Base-by-base conservation (phyloP, 2,888 invertebrate species). In the Leptopterna dolabrata region DNA sequence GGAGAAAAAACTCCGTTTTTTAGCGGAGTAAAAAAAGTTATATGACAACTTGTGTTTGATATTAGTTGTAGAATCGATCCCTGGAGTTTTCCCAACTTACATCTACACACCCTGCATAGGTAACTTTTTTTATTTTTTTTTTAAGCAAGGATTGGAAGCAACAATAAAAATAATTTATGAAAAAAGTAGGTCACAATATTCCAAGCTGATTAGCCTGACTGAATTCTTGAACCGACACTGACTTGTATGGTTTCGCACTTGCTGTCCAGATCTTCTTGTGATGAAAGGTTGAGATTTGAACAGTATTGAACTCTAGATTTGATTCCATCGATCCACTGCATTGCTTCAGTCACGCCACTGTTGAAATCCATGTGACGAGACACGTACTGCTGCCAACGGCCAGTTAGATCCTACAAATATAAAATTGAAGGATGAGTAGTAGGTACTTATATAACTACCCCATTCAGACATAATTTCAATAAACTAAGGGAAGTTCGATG, bases 331-430 rank as follows among this genome's bases (percentile, higher is more conserved):
- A 98, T 93, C 97, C 97, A 98, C 88, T 95, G 94, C 4, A 94
- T 94, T 89, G 96, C 97, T 90, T 97, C 96, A 0, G 95, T 94
- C 0, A 97, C 93, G 90, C 95, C 95, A 89, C 95, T 95, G 84
- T 97, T 95, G 90, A 97, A 97, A 90, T 97, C 97, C 92, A 97
- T 96, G 91, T 98, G 97, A 41, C 95, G 95, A 73, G 94, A 94
- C 0, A 97, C 97, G 91, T 97, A 98, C 89, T 97, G 96, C 91
- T 97, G 97, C 98, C 98, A 98, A 90, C 97, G 96, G 83, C 95
- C 94, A 36, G 96, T 96, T 30, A 98, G 92, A 91, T 98, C 98
- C 93, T 93, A 24, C 36, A 1, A 86, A 86, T n/a, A 70, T 76
- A 30, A 63, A 19, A 36, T 36, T 36, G 36, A 36, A 2, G 7